Evolutionary conservation across 37 sponge, comb jelly and placozoan genomes (phyloP).

Genomic region (Eunapius fragilis): DNA sequence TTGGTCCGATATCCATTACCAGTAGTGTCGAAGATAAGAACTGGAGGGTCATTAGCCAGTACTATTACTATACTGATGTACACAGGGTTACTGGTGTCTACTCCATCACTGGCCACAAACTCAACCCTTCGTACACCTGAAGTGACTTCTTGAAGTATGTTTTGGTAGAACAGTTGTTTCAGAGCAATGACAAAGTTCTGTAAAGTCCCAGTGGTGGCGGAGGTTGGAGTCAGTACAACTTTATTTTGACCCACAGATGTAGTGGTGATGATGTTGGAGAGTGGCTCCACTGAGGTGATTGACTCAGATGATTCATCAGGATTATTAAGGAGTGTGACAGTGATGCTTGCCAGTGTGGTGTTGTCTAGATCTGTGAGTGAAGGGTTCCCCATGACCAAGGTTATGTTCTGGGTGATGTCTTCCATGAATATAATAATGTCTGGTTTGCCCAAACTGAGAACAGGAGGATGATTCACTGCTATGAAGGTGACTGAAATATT

Average conservation of each 20-base stretch:
- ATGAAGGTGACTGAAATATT: conserved; percentile 27
- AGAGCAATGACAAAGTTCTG: conserved; percentile 33
- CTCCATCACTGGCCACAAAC: conserved; percentile 65
- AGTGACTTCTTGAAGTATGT: conserved; percentile 74
- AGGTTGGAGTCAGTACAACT: conserved; percentile 2
- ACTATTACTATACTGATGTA: conserved; percentile 19
- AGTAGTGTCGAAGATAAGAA: conserved; percentile 55
- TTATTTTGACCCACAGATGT: neutral
- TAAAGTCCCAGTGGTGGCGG: neutral
- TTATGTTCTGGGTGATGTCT: conserved; percentile 12
- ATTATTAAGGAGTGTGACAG: conserved; percentile 15
- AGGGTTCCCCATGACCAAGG: conserved; percentile 6
- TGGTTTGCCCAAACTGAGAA: conserved; percentile 40
- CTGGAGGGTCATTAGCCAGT: conserved; percentile 66
- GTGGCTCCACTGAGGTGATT: neutral
- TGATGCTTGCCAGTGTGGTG: conserved; percentile 16
- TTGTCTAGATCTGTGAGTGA: conserved; percentile 68
- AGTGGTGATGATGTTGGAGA: neutral
- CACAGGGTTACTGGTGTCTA: conserved; percentile 16
- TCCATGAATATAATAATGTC: conserved; percentile 36
- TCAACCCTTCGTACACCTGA: conserved; percentile 20
- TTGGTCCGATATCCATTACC: conserved; percentile 44
- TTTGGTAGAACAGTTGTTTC: conserved; percentile 47
- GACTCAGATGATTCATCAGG: conserved; percentile 29
- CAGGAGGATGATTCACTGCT: conserved; percentile 70